A percentile compares a stretch with the other conserved stretches of the same genome.
Evolutionary conservation across 2,888 invertebrate species (phyloP).

Genomic region (Drosophila atripex): DNA sequence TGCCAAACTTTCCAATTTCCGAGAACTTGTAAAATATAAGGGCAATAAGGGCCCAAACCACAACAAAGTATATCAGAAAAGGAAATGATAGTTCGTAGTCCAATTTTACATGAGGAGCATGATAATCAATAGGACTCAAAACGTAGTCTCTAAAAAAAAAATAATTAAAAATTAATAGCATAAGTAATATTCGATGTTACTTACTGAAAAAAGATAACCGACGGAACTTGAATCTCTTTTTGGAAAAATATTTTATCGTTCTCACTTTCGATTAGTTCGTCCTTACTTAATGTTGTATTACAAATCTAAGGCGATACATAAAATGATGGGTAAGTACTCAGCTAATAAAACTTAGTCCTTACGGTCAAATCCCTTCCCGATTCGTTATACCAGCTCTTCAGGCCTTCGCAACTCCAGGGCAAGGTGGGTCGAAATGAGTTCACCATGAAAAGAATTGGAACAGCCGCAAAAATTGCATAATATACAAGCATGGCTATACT

Average conservation of each 20-base stretch:
- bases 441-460: constrained; percentile 91
- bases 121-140: fast-evolving
- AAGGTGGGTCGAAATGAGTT: constrained; percentile 88
- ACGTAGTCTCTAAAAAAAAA: constrained; percentile 36
- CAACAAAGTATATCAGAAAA: constrained; percentile 52
- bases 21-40: constrained; percentile 65
- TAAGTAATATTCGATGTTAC: too few species aligned
- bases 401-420: constrained; percentile 92
- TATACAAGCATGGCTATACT: constrained; percentile 91
- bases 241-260: neutral
- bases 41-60: constrained; percentile 67
- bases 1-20: constrained; percentile 75
- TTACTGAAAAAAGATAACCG: constrained; percentile 71
- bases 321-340: neutral
- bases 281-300: constrained; percentile 14
- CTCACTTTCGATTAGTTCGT: neutral
- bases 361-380: constrained; percentile 45
- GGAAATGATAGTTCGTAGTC: constrained; percentile 69
- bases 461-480: constrained; percentile 92
- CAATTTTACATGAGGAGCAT: fast-evolving
- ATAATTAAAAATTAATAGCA: neutral
- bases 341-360: neutral
- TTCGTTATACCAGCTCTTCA: constrained; percentile 44
- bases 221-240: constrained; percentile 57
- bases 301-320: constrained; percentile 40